Base-by-base conservation (phyloP, 64 coral and sea anemone genomes). In the Porites lutea region DNA sequence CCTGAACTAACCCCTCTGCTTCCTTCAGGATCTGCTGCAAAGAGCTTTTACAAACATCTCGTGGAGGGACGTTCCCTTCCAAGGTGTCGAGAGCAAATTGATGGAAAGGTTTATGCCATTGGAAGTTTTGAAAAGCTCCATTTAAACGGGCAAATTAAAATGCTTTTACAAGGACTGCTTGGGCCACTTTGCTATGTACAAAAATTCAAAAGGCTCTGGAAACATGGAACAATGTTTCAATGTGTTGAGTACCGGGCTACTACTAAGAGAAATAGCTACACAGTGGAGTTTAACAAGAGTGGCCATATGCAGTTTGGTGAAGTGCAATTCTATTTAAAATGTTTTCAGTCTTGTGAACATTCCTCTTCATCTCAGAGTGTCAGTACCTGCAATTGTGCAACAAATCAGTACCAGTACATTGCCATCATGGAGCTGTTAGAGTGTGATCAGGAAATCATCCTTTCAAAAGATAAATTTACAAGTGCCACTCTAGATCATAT, bases 221-320 rank as follows among this genome's bases (percentile, higher is more conserved):
- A 74, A 74, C 71, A 74, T 74, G 71, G 71, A 74, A 74, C 71
- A 74, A 74, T 74, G 71, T 74, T 12, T 47, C 71, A 74, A 48
- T 48, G 71, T 13, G 48, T 9, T 74, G 37, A 74, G 2, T 74
- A 74, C 45, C 71, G 48, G 4, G 5, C 43, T 27, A 74, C 71
- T 74, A 74, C 71, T 48, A 74, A 74, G 71, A 47, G 71, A 74
- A 74, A 74, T 74, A 74, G 71, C 13, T 74, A 74, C 45, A 74
- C 71, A 12, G 71, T 74, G 46, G 37, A 74, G 48, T 74, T 74
- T 74, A 11, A 37, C 71, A 74, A 13, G 44, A 74, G 48, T 74
- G 71, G 71, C 22, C 27, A 45, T 13, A 48, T 74, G 48, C 3
- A 48, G 6, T 74, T 74, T 74, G 71, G 45, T 48, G 71, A 74